Conservation (phyloP, 2,888 invertebrate species). For the Lasioglossum oenotherae region DNA sequence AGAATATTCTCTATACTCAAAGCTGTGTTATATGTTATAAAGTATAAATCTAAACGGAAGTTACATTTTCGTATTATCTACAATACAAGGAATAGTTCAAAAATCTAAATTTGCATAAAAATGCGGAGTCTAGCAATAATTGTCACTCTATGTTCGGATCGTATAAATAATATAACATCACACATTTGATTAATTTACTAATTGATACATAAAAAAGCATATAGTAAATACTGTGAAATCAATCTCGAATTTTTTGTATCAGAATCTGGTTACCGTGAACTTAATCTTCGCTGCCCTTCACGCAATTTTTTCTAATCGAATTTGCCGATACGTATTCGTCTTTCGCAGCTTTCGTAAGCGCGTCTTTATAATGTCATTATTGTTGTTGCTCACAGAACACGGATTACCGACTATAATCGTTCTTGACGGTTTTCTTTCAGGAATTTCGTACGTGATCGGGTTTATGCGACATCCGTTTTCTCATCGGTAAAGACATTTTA, state of each 20-base stretch:
- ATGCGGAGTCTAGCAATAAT: background rate
- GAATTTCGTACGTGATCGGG: background rate
- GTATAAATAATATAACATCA: background rate
- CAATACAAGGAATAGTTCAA: background rate
- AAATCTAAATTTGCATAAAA: background rate
- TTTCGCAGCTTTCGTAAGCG: background rate
- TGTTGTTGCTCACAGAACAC: background rate
- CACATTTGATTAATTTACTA: background rate
- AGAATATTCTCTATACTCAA: background rate
- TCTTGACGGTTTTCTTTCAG: background rate
- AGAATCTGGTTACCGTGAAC: background rate
- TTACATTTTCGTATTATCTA: background rate
- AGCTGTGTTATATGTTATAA: background rate
- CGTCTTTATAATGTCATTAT: conserved; percentile 9
- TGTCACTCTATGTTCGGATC: background rate
- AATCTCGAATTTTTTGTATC: background rate
- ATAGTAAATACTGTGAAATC: background rate
- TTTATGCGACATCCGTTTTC: background rate
- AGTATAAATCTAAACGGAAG: background rate
- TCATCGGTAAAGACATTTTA: background rate
- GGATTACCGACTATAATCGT: background rate
- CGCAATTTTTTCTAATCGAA: background rate
- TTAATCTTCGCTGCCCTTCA: background rate
- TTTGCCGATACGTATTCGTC: background rate
- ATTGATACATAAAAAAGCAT: background rate